These are phyloP conservation scores for Lycopodina hypogea DNA, from an alignment of 37 sponge, comb jelly and placozoan species.

Conservation along the genomic window DNA sequence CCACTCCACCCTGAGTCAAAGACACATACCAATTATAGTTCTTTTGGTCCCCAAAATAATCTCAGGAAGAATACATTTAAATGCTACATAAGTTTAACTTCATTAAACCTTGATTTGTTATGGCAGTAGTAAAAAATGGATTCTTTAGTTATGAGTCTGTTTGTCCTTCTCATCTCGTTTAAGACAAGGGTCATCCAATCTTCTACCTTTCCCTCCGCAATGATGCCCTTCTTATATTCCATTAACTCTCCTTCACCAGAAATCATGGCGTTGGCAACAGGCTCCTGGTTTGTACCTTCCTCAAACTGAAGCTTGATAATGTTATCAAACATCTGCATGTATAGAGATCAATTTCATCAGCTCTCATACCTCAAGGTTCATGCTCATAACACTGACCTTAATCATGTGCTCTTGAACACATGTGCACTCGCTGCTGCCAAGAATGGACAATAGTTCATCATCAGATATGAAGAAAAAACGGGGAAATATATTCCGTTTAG, in stretches of 20 bases:
- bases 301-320: slow-evolving; percentile 86
- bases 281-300: slow-evolving; percentile 70
- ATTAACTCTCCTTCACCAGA: slow-evolving; percentile 96
- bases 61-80: neutral
- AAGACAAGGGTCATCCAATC: slow-evolving; percentile 98
- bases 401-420: slow-evolving; percentile 99
- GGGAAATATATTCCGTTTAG: slow-evolving; percentile 99
- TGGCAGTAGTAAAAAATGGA: slow-evolving; percentile 84
- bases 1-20: slow-evolving; percentile 82
- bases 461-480: slow-evolving; percentile 99
- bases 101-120: slow-evolving; percentile 52
- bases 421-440: slow-evolving; percentile 94
- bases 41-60: neutral
- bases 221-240: slow-evolving; percentile 82
- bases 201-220: slow-evolving; percentile 97
- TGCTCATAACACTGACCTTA: slow-evolving; percentile 55
- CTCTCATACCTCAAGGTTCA: neutral
- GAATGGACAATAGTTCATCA: slow-evolving; percentile 96
- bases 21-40: slow-evolving; percentile 11
- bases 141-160: slow-evolving; percentile 93
- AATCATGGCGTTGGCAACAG: slow-evolving; percentile 88
- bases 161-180: slow-evolving; percentile 94
- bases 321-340: slow-evolving; percentile 96
- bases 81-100: neutral
- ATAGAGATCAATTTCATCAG: neutral